Evolutionary conservation across 2,888 invertebrate species (phyloP), one percentile per base, ranked within the genome.

Genomic region (Lordiphosa fenestrarum): DNA sequence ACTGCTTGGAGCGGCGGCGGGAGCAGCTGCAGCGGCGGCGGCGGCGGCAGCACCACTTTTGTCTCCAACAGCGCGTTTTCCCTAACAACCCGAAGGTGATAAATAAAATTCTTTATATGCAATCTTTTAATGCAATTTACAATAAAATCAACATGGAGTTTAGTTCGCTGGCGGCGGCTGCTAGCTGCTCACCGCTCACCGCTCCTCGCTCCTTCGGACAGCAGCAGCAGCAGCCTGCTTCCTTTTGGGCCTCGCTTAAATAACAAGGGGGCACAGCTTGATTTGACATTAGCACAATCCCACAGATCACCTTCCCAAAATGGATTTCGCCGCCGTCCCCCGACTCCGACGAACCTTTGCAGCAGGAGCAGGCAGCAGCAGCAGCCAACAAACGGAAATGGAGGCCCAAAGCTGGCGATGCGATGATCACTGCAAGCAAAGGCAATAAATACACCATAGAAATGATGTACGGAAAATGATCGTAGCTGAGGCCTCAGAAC

Each of bases 271-370:
- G 81, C 87, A 87, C 87, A 87, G 87, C 87, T 87, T 87, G 87
- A 87, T 86, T 86, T 87, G 87, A 87, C 86, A 86, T 87, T 85
- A 85, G 84, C 85, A 85, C 86, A 87, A 87, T 85, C 86, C 86
- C 86, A 85, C 85, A 82, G 74, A 74, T 82, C 78, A 81, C 85
- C 84, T 86, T 76, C 85, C 83, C 81, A 81, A 85, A 85, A 86
- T 85, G 85, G 85, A 75, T 83, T 80, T 80, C 67, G 73, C 84
- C 81, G 77, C 74, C 72, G 64, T 41, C 60, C 68, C 41, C 59
- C 48, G 61, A 55, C 41, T 56, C 49, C 21, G 50, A 49, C 53
- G 30, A 30, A 30, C 30, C 30, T 30, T 30, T 50, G 38, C 23
- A 33, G 9, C 21, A 41, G 38, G 9, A 40, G 35, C 4, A 21